Evolutionary conservation across 2,888 invertebrate species (phyloP).

Genomic region (Incurvaria masculella): DNA sequence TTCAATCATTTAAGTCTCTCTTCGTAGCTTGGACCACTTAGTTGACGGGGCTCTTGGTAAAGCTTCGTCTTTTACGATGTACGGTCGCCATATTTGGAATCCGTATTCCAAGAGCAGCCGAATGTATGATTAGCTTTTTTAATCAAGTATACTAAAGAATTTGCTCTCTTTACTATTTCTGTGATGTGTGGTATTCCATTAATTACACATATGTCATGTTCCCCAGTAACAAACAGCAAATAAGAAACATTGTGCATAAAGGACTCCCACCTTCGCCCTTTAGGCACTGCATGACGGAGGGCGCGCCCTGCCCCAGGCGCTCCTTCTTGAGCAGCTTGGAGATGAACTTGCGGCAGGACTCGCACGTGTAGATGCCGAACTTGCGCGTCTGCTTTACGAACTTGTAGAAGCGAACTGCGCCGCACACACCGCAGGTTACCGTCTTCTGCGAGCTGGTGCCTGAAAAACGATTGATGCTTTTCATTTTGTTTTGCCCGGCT

Average conservation of each 20-base stretch:
- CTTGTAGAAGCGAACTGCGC: conserved; percentile 70
- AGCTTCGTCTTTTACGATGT: too few species aligned
- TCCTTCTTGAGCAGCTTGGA: conserved; percentile 74
- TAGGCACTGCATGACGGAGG: conserved; percentile 61
- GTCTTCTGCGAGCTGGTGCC: conserved; percentile 59
- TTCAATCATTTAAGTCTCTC: too few species aligned
- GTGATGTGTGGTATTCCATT: too few species aligned
- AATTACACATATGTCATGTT: too few species aligned
- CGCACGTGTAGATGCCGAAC: conserved; percentile 82
- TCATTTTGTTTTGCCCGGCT: neutral
- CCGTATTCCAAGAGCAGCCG: too few species aligned
- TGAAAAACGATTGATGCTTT: conserved; percentile 23
- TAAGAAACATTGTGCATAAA: too few species aligned
- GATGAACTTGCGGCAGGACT: conserved; percentile 84
- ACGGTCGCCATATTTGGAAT: too few species aligned
- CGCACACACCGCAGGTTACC: conserved; percentile 76
- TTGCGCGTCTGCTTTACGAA: conserved; percentile 78
- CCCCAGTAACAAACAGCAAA: too few species aligned
- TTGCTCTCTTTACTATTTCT: too few species aligned
- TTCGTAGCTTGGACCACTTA: too few species aligned
- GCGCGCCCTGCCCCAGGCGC: conserved; percentile 52
- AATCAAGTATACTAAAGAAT: conserved; percentile 4
- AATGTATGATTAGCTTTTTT: conserved; percentile 1
- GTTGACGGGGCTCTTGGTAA: too few species aligned
- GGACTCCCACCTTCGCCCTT: conserved; percentile 70